These are phyloP conservation scores for Perodicticus potto DNA, from an alignment of 2,797 vertebrate species.

Conservation along the genomic window DNA sequence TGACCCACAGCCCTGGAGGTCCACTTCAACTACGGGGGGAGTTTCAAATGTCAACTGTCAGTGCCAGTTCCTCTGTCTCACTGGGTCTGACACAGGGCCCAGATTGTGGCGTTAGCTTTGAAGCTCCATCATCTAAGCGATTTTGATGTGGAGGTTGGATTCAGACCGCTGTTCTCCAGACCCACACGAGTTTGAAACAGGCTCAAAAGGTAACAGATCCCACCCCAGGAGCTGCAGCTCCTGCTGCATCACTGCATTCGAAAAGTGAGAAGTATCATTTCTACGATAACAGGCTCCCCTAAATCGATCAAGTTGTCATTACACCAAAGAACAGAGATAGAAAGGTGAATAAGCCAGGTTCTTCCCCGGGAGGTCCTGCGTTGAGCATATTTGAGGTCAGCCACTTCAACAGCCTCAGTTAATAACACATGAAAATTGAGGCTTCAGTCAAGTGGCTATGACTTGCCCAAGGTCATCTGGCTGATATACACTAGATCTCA, in stretches of 20 bases:
- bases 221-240: accelerated
- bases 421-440: background rate
- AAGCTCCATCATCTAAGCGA: background rate
- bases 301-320: no score
- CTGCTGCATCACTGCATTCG: accelerated
- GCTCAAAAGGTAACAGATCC: background rate
- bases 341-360: background rate
- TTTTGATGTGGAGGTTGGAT: background rate
- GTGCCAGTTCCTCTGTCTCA: background rate
- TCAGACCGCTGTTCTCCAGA: no score
- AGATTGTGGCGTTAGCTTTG: background rate
- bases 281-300: background rate
- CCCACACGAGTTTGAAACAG: accelerated
- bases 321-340: background rate
- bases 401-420: no score
- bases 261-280: background rate
- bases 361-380: background rate
- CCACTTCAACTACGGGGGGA: background rate
- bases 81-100: accelerated
- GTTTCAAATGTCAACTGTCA: background rate
- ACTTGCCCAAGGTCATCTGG: background rate
- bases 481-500: background rate
- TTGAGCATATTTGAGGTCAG: background rate
- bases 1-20: background rate
- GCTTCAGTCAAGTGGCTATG: background rate